A percentile compares a stretch with the other conserved stretches of the same genome.
Conservation (phyloP, 2,888 invertebrate genomes). For the Scaeva pyrastri region DNA sequence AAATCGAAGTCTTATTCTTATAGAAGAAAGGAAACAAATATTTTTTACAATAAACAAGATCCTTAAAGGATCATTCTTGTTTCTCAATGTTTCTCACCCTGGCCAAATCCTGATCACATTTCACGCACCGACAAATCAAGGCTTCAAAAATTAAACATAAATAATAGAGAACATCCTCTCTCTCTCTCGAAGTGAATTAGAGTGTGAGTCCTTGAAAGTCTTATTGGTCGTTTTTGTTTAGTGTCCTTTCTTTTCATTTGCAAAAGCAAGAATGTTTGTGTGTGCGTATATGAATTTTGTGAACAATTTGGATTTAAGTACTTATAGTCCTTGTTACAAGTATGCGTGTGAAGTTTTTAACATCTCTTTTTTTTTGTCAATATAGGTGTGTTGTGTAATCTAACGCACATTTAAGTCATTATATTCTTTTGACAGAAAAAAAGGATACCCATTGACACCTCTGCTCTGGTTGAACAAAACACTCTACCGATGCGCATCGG, state of each 20-base stretch:
- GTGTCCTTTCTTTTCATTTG: conserved; percentile 33
- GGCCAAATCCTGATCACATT: conserved; percentile 66
- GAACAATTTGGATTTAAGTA: conserved; percentile 71
- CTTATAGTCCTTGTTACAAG: conserved; percentile 61
- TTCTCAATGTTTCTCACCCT: too few relatives aligned
- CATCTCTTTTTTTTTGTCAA: conserved; percentile 14
- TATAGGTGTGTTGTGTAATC: conserved; percentile 59
- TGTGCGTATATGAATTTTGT: conserved; percentile 42
- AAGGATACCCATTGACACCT: conserved; percentile 71
- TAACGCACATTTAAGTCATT: conserved; percentile 52
- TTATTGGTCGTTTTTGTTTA: conserved; percentile 55
- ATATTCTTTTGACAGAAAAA: conserved; percentile 40
- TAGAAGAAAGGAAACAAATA: not conserved
- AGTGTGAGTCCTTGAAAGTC: conserved; percentile 62
- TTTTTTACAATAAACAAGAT: conserved; percentile 30
- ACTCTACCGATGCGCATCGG: conserved; percentile 49
- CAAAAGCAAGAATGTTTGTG: conserved; percentile 8
- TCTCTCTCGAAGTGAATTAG: conserved; percentile 36
- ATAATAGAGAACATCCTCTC: not conserved
- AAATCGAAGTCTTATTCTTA: not conserved
- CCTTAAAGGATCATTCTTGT: conserved; percentile 42
- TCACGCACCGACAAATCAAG: conserved; percentile 52
- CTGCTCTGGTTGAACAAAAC: conserved; percentile 16
- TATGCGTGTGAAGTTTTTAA: conserved; percentile 21
- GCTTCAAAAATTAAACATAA: not conserved